Evolutionary conservation across 2,888 invertebrate species (phyloP), one percentile per base, ranked within the genome.

Genomic region (Rapana venosa): DNA sequence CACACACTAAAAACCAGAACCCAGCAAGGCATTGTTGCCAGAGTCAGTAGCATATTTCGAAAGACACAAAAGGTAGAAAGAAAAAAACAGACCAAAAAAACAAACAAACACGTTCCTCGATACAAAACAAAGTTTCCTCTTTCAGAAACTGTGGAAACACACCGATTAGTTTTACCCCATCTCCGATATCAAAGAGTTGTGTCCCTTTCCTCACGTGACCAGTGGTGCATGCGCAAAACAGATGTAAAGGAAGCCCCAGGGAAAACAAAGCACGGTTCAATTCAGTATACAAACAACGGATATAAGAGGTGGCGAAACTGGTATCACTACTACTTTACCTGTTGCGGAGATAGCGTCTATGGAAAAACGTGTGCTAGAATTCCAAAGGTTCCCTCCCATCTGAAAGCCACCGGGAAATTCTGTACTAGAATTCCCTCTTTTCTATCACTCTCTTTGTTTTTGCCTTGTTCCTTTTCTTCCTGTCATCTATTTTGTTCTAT

Each of bases 1-100:
- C 85, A 26, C 85, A 85, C 85, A 56, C 85, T 47, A 22, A 56
- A 47, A 85, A 20, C 13, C 85, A 85, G 6, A 85, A n/a, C 1
- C 2, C 11, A n/a, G 2, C 4, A 74, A n/a, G 11, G n/a, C 22
- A n/a, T 11, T 74, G n/a, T 35, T 15, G 5, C 5, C 8, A 81
- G 81, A 81, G 81, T 20, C 32, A 35, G 35, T 1, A 26, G 35
- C 32, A 81, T 32, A 30, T 35, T 35, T 13, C 30, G 20, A 35
- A 32, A 35, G 81, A 36, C 32, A 35, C 81, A 32, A 26, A 22
- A 32, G 32, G n/a, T 5, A 83, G 81, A 83, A 83, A 83, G 32
- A 32, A 79, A 32, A 32, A 13, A 17, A 15, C 17, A 32, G 32
- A 35, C 77, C 11, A 13, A 11, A 4, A 35, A 35, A 35, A 32